Evolutionary conservation across 2,113 vertebrate genomes (phyloP), one percentile per base, ranked within the genome.

Genomic region (Centropus bengalensis): DNA sequence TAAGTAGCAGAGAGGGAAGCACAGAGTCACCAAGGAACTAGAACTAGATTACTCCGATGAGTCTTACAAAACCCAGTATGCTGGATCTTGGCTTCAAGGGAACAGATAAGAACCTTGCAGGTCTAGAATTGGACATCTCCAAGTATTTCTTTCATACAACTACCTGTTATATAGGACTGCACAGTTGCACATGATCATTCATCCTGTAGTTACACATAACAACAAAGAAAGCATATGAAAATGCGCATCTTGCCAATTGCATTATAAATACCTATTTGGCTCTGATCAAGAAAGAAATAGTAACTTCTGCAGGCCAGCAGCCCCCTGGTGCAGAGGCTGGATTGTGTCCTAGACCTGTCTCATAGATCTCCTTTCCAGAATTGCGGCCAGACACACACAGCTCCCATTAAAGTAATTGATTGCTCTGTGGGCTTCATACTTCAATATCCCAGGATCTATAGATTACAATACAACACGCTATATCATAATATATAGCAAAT

Each of bases 301-400:
- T 82, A 94, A 81, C 56, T 90, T 60, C 76, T 71, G 44, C 4
- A 3, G 80, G 0, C 63, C 38, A 93, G 73, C 22, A 64, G 56
- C n/a, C 64, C 71, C 80, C 30, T 59, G 73, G 74, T 93, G 73
- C 92, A 88, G 80, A 67, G 58, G 73, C 5, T 92, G 91, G 80
- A 81, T 10, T 40, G 69, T 88, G 47, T 88, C 94, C 95, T 96
- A 79, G 64, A 95, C 83, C 80, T 68, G 20, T 71, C 64, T 40
- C 91, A 93, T 47, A 75, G 94, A 95, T 88, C 94, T 93, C 76
- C 73, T 93, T 88, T 94, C 64, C 94, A 93, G 82, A 91, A 56
- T 1, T 20, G 21, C 3, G 1, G 68, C 85, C 93, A 82, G 68
- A 82, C 12, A 16, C 82, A 80, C 71, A 94, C n/a, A 95, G 21